Evolutionary conservation across 2,113 vertebrate genomes (phyloP).

Genomic region (Gasterosteus nipponicus): DNA sequence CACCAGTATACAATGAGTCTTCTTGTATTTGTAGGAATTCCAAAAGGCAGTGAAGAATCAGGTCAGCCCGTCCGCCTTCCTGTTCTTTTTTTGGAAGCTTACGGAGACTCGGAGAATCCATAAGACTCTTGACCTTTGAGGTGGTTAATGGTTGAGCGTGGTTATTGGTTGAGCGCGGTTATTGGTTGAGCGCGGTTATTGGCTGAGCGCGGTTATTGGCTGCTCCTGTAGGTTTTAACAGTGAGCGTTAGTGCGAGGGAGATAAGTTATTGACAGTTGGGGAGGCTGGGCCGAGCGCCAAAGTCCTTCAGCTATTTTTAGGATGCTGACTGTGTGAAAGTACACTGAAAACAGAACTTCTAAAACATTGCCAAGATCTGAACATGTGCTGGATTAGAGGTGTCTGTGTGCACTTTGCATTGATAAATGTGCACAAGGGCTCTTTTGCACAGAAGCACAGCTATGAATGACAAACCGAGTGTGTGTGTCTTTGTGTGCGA

Average conservation of each 20-base stretch:
- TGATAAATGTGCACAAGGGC: conserved; percentile 19
- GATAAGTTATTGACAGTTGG: conserved; percentile 78
- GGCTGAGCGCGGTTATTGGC: conserved; percentile 6
- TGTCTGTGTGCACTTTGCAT: conserved; percentile 39
- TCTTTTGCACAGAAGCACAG: conserved; percentile 5
- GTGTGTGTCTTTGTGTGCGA: conserved; percentile 17
- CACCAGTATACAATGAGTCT: neutral
- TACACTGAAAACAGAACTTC: conserved; percentile 68
- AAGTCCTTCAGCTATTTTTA: conserved; percentile 82
- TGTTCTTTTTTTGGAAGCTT: neutral
- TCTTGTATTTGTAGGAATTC: neutral
- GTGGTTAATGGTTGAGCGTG: conserved; percentile 12
- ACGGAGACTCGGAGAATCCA: neutral
- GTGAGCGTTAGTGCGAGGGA: conserved; percentile 41
- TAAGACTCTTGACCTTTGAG: neutral
- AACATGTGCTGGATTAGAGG: conserved; percentile 54
- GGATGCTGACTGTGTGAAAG: conserved; percentile 81
- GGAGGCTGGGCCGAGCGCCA: conserved; percentile 70
- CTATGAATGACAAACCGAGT: neutral
- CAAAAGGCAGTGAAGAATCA: neutral
- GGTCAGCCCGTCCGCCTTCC: neutral
- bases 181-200: conserved; percentile 9
- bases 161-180: neutral
- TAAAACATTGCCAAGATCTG: conserved; percentile 74
- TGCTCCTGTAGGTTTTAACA: conserved; percentile 48